Conservation (phyloP, 2,797 vertebrate genomes). For the Thalassophryne amazonica region DNA sequence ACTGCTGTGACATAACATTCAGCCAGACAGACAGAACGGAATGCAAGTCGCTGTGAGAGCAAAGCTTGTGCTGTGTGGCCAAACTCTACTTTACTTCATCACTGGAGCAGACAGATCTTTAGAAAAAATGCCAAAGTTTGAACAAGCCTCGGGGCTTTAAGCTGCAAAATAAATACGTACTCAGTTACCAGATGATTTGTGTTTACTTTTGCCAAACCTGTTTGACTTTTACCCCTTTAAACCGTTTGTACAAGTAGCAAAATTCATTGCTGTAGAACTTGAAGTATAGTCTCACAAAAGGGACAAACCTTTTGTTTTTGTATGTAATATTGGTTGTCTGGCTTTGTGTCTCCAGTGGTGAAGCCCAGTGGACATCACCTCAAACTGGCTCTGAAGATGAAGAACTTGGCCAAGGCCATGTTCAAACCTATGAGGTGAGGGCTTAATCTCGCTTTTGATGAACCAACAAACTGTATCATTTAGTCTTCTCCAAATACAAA, state of each 20-base stretch:
- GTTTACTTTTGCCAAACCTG: background rate
- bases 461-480: too few species aligned
- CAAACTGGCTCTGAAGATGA: constrained; percentile 90
- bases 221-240: background rate
- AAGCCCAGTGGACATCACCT: constrained; percentile 96
- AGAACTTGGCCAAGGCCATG: constrained; percentile 94
- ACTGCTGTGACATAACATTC: constrained; percentile 44
- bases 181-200: background rate
- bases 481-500: background rate
- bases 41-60: constrained; percentile 9
- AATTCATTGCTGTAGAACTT: background rate
- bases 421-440: constrained; percentile 98
- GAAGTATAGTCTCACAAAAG: background rate
- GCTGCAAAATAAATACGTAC: constrained; percentile 9
- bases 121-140: constrained; percentile 4
- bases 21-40: constrained; percentile 27
- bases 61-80: constrained; percentile 22
- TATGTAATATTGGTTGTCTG: background rate
- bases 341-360: constrained; percentile 79
- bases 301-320: background rate
- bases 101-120: constrained; percentile 11
- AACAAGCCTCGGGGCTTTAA: background rate
- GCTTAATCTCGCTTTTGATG: background rate
- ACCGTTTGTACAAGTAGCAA: background rate
- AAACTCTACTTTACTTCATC: constrained; percentile 57